These are phyloP conservation scores for Sympetrum striolatum DNA, from an alignment of 2,888 invertebrate species.

Conservation along the genomic window DNA sequence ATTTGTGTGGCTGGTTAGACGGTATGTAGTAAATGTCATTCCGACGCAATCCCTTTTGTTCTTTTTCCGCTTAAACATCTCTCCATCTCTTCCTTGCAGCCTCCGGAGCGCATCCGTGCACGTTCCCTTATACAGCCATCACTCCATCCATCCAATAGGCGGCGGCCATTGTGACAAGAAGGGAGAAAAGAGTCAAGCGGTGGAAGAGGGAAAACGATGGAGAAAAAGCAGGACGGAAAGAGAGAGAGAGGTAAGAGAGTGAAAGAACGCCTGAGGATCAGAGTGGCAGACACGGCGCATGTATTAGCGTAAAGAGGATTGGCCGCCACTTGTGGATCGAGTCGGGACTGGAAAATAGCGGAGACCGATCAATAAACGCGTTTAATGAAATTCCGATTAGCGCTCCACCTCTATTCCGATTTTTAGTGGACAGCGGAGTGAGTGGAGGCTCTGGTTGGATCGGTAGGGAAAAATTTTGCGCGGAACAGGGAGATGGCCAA, in stretches of 20 bases:
- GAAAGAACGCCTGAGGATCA: not conserved
- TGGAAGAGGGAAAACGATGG: not conserved
- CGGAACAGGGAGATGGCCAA: not conserved
- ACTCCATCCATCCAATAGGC: not conserved
- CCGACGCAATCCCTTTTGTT: not conserved
- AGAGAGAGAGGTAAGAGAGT: not conserved
- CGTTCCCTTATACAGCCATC: not conserved
- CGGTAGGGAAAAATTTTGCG: not conserved
- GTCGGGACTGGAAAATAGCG: not conserved
- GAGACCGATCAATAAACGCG: conserved; percentile 35
- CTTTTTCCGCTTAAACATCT: not conserved
- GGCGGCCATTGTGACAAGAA: not conserved
- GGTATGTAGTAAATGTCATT: not conserved
- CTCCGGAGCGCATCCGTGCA: not conserved
- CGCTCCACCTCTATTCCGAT: not conserved
- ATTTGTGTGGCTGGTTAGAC: not conserved
- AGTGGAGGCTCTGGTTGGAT: not conserved
- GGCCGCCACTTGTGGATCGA: conserved; percentile 37
- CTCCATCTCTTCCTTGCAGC: not conserved
- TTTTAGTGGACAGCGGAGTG: conserved; percentile 14
- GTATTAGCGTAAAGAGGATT: conserved; percentile 38
- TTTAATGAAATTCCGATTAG: conserved; percentile 44
- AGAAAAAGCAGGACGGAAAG: not conserved
- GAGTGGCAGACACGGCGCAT: conserved; percentile 26
- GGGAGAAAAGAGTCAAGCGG: not conserved